Base-by-base conservation (phyloP, 1,140 invertebrate species). In the Brachionus rotundiformis region DNA sequence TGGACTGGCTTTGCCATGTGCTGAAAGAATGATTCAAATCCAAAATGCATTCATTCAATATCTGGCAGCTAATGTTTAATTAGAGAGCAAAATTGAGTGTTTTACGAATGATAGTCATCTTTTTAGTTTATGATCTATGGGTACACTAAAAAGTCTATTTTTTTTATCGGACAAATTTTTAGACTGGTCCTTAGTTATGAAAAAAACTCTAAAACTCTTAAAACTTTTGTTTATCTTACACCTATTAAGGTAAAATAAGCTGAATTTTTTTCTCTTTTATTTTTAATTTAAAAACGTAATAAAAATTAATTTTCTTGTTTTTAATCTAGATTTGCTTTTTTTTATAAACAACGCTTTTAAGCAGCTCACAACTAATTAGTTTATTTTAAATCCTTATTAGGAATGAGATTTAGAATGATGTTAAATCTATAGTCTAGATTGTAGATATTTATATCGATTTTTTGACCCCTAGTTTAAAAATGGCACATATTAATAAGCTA, bases 21-120 rank as follows among this genome's bases (percentile, higher is more conserved):
- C 47, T 54, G n/a, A 54, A 54, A n/a, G 47, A 54, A 54, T 54
- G 47, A 54, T 54, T 19, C 1, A 7, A 54, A 54, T 3, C 19
- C 19, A 54, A 19, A 25, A 54, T 54, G 47, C 47, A 54, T 54
- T 54, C 16, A 16, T 54, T 54, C 47, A 10, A 54, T 4, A 19
- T 19, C 19, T 54, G 47, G 23, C n/a, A 54, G 47, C 47, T 54
- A 54, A 54, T 54, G 47, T 19, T 54, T 23, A 54, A 54, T 54
- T 54, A 54, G 16, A 0, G 47, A 54, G n/a, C 47, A 54, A 19
- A 54, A 54, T 54, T 54, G 47, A 54, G 47, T 54, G 47, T 19
- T 54, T 23, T 54, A 19, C 16, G 47, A 54, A 54, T 54, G 47
- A 54, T 54, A n/a, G 47, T 54, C 47, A 54, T 54, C 47, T 54